Evolutionary conservation across 2,797 vertebrate genomes (phyloP).

Genomic region (Notolabrus celidotus): DNA sequence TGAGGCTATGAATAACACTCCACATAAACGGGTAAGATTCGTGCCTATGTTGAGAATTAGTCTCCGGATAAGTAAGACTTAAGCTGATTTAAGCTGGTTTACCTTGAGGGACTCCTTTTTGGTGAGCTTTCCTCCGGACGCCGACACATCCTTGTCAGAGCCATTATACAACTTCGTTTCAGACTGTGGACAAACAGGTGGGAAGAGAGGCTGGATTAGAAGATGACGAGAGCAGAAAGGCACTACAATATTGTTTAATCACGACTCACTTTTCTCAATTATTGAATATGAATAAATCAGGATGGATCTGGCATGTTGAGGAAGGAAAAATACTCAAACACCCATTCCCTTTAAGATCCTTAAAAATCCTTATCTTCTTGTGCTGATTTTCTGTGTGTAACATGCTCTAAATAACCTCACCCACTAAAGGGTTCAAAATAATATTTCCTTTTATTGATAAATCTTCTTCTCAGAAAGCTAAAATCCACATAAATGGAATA

Average conservation of each 20-base stretch:
- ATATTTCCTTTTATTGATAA: conserved; percentile 13
- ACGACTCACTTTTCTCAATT: neutral
- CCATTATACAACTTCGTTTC: conserved; percentile 99
- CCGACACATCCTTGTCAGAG: conserved; percentile 94
- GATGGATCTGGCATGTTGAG: neutral
- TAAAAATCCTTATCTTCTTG: neutral
- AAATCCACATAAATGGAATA: neutral
- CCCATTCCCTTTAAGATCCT: neutral
- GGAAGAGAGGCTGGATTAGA: neutral
- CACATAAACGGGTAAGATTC: conserved; percentile 4
- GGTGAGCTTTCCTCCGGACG: conserved; percentile 94
- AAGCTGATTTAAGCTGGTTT: conserved; percentile 44
- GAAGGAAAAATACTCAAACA: no score
- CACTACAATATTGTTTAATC: no score
- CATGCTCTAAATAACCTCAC: conserved; percentile 3
- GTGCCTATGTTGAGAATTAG: conserved; percentile 9
- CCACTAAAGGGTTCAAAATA: neutral
- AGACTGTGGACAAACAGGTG: conserved; percentile 86
- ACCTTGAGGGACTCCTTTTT: conserved; percentile 99
- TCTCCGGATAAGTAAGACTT: conserved; percentile 18
- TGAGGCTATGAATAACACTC: neutral
- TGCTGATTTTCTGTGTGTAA: neutral
- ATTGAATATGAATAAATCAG: neutral
- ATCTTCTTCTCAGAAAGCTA: neutral
- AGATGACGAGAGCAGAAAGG: neutral